Evolutionary conservation across 2,888 invertebrate species (phyloP), one percentile per base, ranked within the genome.

Genomic region (Baccha elongata): DNA sequence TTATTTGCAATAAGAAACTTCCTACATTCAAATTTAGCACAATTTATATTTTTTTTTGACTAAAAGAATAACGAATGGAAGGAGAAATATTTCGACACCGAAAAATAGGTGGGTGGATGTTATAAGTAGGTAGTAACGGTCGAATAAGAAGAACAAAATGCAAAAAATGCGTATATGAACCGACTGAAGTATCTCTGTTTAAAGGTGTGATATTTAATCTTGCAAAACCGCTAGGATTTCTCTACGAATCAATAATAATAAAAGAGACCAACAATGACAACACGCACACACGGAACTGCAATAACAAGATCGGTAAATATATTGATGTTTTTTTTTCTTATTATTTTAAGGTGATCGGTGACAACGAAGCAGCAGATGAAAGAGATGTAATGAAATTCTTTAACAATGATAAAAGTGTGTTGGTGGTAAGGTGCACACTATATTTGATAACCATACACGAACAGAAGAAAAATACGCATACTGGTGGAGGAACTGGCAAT

Each of bases 191-290:
- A 37, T 44, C 26, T 55, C 13, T 15, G 15, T 15, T 23, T n/a
- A 26, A 68, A 69, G 69, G 76, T 81, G 75, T 76, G 81, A 81
- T 71, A 71, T 81, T 76, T 60, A 79, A 72, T 78, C 64, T 78
- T 78, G 50, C 55, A 68, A 65, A 83, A 83, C 83, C 83, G 72
- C 83, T 83, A 83, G 76, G 67, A 81, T 72, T 83, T 78, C 83
- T 78, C 76, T 55, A 78, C 72, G 58, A 55, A 78, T 68, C 76
- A 78, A 83, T 73, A 78, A 78, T 73, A 83, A 60, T 71, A 71
- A 75, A 32, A 60, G 55, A 74, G 69, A 64, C 32, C 68, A 76
- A 78, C 78, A 78, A 76, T 83, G 78, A 83, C 78, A 83, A 73
- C 72, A 80, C 55, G 29, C 69, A 64, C 32, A 32, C 44, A 44